A percentile compares a stretch with the other conserved stretches of the same genome.
Evolutionary conservation across 2,797 vertebrate genomes (phyloP).

Genomic region (Ispidina picta): DNA sequence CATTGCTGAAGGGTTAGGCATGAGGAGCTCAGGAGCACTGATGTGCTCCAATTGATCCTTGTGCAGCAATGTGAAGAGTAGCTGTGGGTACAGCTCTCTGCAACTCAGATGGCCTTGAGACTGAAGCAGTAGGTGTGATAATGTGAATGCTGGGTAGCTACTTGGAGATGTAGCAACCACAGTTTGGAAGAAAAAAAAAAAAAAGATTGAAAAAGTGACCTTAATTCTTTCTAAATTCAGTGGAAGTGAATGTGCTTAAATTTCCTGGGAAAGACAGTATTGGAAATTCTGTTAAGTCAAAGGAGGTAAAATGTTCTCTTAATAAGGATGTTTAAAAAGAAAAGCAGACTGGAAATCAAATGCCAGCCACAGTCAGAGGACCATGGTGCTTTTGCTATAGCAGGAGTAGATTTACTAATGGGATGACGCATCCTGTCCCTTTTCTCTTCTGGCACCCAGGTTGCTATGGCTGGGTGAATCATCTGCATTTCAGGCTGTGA

Average conservation of each 20-base stretch:
- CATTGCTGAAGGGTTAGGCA: not conserved
- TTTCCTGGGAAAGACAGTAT: not conserved
- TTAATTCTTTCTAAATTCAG: not conserved
- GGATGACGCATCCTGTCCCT: not conserved
- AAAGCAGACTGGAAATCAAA: not conserved
- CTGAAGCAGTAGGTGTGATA: not conserved
- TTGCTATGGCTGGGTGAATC: not conserved
- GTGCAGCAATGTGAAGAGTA: not conserved
- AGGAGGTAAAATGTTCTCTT: not conserved
- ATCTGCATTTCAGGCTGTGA: not conserved
- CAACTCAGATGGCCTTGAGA: fast-evolving
- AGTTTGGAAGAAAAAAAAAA: not conserved
- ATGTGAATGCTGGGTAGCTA: not conserved
- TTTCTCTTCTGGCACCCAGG: not conserved
- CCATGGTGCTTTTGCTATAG: not conserved
- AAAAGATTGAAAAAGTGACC: not conserved
- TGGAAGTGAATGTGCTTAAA: not conserved
- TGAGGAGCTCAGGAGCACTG: not conserved
- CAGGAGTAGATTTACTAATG: not conserved
- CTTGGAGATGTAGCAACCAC: not conserved
- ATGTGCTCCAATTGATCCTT: not conserved
- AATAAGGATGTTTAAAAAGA: not conserved
- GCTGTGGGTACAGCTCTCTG: fast-evolving
- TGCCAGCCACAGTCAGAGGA: not conserved
- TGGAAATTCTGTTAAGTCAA: not conserved